These are phyloP conservation scores for Hyppa rectilinea DNA, from an alignment of 2,888 invertebrate genomes.

Conservation along the genomic window DNA sequence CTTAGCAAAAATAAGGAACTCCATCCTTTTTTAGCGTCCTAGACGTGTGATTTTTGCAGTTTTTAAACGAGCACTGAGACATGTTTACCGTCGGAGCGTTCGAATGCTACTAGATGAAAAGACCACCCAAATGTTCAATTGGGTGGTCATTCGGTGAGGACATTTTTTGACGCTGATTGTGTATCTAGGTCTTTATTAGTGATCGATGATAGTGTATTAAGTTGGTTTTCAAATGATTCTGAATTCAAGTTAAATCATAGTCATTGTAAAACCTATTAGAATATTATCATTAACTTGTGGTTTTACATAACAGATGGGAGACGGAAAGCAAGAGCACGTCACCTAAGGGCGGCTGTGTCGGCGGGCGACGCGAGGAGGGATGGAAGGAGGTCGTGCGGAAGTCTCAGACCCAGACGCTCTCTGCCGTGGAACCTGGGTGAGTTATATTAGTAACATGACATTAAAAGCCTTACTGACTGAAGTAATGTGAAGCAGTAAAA, in stretches of 20 bases:
- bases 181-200: too few species aligned
- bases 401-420: slow-evolving; percentile 92
- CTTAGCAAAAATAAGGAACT: too few species aligned
- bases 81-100: too few species aligned
- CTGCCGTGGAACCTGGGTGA: slow-evolving; percentile 87
- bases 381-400: slow-evolving; percentile 99
- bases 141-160: too few species aligned
- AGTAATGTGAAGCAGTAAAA: neutral
- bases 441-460: slow-evolving; percentile 31
- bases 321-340: slow-evolving; percentile 90
- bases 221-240: neutral
- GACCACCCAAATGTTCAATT: too few species aligned
- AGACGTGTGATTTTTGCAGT: too few species aligned
- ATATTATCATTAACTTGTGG: slow-evolving; percentile 18
- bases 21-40: too few species aligned
- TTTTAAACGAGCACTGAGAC: too few species aligned
- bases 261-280: neutral
- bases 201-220: too few species aligned
- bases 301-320: slow-evolving; percentile 81
- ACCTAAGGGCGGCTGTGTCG: slow-evolving; percentile 91
- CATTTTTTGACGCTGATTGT: too few species aligned
- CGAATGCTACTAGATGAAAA: too few species aligned
- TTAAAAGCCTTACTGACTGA: neutral
- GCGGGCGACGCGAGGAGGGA: slow-evolving; percentile 96
- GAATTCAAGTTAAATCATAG: slow-evolving; percentile 11